A percentile compares a stretch with the other conserved stretches of the same genome.
phyloP scores from a whole-genome alignment of 2,797 vertebrate species.

The Tokudaia tokunoshimensis region DNA sequence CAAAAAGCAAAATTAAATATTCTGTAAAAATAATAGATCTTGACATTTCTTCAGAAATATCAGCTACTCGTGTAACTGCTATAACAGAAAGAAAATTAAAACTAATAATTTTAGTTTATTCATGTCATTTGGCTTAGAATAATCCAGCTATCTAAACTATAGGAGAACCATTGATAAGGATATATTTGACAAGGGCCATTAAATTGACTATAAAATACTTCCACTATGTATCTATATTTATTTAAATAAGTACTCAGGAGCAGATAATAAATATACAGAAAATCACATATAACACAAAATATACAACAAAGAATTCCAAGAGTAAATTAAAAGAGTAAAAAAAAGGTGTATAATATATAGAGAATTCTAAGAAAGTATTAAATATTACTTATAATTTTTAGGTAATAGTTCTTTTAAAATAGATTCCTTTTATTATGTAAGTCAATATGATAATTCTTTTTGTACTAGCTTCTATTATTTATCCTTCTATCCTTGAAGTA shows the following conservation, averaged over 20 bases:
- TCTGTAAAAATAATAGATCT: background rate
- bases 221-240: background rate
- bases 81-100: constrained; percentile 21
- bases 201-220: background rate
- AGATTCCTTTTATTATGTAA: background rate
- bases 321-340: background rate
- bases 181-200: background rate
- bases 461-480: background rate
- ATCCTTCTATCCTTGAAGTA: background rate
- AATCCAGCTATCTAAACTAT: background rate
- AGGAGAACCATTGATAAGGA: background rate
- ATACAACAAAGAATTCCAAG: background rate
- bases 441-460: background rate
- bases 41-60: constrained; percentile 7
- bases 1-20: background rate
- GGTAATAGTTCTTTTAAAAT: background rate
- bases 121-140: background rate
- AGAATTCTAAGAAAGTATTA: background rate
- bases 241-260: background rate
- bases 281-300: background rate
- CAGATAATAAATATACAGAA: background rate
- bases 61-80: background rate
- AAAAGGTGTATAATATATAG: background rate
- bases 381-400: background rate
- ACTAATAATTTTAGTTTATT: constrained; percentile 40